Evolutionary conservation across 2,888 invertebrate species (phyloP).

Genomic region (Tinea trinotella): DNA sequence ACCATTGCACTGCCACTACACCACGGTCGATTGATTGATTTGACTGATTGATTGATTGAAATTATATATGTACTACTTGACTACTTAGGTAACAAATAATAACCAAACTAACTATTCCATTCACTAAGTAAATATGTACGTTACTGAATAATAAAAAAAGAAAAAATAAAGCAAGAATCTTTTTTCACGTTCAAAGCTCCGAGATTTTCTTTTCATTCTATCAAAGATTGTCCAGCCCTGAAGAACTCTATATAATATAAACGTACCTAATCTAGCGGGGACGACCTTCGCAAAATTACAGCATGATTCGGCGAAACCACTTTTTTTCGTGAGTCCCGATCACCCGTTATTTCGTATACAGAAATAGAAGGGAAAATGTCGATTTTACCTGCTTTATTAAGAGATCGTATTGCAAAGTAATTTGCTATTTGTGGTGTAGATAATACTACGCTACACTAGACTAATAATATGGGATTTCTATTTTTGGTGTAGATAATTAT

Average conservation of each 20-base stretch:
- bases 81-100: too few species aligned
- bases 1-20: too few species aligned
- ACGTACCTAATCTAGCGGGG: conserved; percentile 1
- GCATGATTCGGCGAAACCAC: conserved; percentile 13
- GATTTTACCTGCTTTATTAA: conserved; percentile 2
- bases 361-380: conserved; percentile 1
- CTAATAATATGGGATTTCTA: too few species aligned
- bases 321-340: conserved; percentile 3
- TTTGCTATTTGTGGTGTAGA: too few species aligned
- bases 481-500: too few species aligned
- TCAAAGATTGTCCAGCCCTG: not conserved
- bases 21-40: too few species aligned
- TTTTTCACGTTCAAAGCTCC: not conserved
- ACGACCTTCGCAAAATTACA: conserved; percentile 12
- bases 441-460: too few species aligned
- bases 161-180: not conserved
- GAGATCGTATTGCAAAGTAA: too few species aligned
- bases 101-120: too few species aligned
- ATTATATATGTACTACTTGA: too few species aligned
- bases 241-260: conserved; percentile 11
- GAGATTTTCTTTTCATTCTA: conserved; percentile 4
- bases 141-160: not conserved
- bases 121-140: not conserved
- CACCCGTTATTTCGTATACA: not conserved
- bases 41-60: too few species aligned